A percentile compares a stretch with the other conserved stretches of the same genome.
These are phyloP conservation scores for Zosterops pallidus DNA, from an alignment of 2,113 vertebrate genomes.

Conservation along the genomic window DNA sequence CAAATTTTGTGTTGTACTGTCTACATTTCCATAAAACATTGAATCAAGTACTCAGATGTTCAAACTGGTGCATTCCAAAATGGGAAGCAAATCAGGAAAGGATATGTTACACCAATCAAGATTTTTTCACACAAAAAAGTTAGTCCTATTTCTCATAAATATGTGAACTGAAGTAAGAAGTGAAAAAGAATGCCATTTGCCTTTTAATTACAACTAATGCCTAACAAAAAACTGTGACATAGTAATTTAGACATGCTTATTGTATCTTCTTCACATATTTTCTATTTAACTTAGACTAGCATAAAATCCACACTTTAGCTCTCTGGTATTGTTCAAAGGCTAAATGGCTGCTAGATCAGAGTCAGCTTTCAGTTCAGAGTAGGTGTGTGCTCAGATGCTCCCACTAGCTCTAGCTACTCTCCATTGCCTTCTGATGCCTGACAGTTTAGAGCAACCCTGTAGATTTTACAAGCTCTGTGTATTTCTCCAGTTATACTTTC, in stretches of 20 bases:
- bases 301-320: neutral
- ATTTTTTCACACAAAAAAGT: neutral
- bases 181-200: neutral
- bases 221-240: neutral
- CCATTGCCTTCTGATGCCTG: neutral
- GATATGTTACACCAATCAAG: neutral
- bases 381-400: neutral
- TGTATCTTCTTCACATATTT: neutral
- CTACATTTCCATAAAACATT: neutral
- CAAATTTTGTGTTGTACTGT: neutral
- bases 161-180: accelerated
- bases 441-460: neutral
- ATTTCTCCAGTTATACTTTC: neutral
- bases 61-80: neutral
- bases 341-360: neutral
- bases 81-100: neutral
- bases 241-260: neutral
- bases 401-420: neutral
- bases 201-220: neutral
- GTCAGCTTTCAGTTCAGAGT: neutral
- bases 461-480: neutral
- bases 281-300: neutral
- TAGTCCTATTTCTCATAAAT: neutral
- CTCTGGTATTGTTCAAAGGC: neutral
- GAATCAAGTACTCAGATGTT: neutral